Base-by-base conservation (phyloP, 1,140 invertebrate genomes). In the Holcopasites calliopsidis region DNA sequence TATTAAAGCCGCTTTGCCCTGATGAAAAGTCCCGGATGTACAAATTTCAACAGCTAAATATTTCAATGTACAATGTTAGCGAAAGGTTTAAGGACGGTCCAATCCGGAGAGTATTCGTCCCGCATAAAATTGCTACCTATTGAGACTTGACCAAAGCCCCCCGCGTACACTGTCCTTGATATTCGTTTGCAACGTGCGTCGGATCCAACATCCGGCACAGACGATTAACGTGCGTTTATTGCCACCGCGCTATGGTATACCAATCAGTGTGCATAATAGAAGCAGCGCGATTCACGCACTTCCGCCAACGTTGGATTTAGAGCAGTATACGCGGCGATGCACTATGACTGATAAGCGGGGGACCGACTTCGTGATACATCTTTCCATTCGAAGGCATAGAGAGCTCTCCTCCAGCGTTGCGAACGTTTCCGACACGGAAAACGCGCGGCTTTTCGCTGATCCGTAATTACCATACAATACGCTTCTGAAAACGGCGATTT, bases 291-390 rank as follows among this genome's bases (percentile, higher is more conserved):
- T 84, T 80, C 74, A 82, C 83, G 77, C 80, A 85, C 82, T 85
- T 85, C 80, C 83, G 84, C 65, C 65, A 82, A 79, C 75, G 65
- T 68, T 82, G 58, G 58, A 85, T 85, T 82, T 68, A 82, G 76
- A 84, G 79, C 66, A 72, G 71, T 69, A 38, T 33, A 57, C 35
- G 33, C 42, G n/a, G n/a, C n/a, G 76, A 79, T 77, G 70, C 44
- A 70, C 65, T 26, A 26, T 47, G 74, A 60, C 57, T 70, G 62
- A 83, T 79, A 83, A 83, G 21, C 42, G 18, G 28, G 28, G 44
- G 16, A 13, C 16, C 49, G 42, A 35, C 16, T 11, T 3, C 11
- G 26, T 40, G 58, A 60, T 76, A 44, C 65, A 79, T 79, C 72
- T 76, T 76, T 66, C 55, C 72, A 42, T 77, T 1, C 40, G 50